phyloP scores from a whole-genome alignment of 2,888 invertebrate species.

The Camponotus fellah region DNA sequence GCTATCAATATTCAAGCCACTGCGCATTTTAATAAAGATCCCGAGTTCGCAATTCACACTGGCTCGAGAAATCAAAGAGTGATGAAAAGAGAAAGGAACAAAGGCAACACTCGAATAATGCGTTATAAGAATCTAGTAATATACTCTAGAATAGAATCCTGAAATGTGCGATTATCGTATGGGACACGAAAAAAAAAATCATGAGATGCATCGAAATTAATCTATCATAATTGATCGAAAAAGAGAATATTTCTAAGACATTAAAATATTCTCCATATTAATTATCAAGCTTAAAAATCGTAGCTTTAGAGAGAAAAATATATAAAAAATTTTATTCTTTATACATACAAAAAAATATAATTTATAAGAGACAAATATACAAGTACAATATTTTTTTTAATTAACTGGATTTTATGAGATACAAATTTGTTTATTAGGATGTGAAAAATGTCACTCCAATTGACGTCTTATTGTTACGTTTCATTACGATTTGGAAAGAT shows the following conservation, averaged over 20 bases:
- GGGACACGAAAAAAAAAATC: not conserved
- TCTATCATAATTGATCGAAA: not conserved
- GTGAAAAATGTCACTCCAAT: not conserved
- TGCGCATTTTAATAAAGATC: constrained; percentile 73
- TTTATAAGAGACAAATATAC: no score
- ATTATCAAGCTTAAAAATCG: not conserved
- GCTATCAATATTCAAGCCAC: constrained; percentile 54
- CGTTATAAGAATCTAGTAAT: constrained; percentile 65
- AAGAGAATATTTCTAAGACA: not conserved
- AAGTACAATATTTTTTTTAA: not conserved
- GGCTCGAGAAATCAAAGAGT: constrained; percentile 68
- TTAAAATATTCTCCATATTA: not conserved
- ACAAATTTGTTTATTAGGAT: not conserved
- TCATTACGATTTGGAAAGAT: not conserved
- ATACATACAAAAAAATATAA: not conserved
- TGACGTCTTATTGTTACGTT: not conserved
- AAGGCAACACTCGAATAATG: constrained; percentile 55
- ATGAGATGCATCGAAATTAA: not conserved
- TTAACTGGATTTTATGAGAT: not conserved
- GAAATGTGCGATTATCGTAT: constrained; percentile 10
- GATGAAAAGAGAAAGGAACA: constrained; percentile 66
- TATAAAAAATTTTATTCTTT: not conserved
- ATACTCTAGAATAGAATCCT: constrained; percentile 23
- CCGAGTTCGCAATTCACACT: constrained; percentile 58
- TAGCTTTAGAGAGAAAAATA: not conserved